phyloP scores from a whole-genome alignment of 2,797 vertebrate genomes.

The Chlorospingus semifuscus region DNA sequence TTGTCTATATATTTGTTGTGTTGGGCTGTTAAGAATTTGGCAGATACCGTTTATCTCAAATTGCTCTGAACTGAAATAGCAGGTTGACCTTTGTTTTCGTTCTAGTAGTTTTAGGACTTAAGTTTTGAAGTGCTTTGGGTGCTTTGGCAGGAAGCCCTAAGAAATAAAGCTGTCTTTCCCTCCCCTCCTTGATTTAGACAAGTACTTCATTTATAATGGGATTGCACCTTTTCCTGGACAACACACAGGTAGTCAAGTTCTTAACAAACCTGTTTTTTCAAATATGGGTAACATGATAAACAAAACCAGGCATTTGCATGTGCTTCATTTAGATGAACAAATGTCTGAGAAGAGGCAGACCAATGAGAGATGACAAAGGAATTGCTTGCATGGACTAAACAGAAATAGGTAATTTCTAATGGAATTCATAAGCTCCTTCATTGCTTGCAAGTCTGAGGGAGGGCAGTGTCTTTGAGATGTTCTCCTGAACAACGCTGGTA shows the following conservation, averaged over 20 bases:
- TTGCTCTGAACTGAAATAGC: neutral
- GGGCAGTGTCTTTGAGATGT: neutral
- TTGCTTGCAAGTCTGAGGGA: neutral
- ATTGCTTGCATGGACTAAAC: neutral
- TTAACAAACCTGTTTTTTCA: neutral
- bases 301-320: neutral
- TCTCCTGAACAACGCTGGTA: neutral
- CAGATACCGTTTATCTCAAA: neutral
- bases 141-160: neutral
- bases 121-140: neutral
- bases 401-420: neutral
- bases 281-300: neutral
- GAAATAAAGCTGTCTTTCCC: neutral
- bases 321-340: neutral
- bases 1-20: neutral
- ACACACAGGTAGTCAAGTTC: neutral
- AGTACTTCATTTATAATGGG: neutral
- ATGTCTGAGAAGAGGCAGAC: neutral
- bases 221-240: neutral
- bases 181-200: neutral
- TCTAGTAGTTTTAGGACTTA: neutral
- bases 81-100: slow-evolving; percentile 1
- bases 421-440: neutral
- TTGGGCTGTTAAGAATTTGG: neutral
- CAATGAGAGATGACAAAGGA: neutral